These are phyloP conservation scores for Stegastes partitus DNA, from an alignment of 2,113 vertebrate genomes.

Conservation along the genomic window DNA sequence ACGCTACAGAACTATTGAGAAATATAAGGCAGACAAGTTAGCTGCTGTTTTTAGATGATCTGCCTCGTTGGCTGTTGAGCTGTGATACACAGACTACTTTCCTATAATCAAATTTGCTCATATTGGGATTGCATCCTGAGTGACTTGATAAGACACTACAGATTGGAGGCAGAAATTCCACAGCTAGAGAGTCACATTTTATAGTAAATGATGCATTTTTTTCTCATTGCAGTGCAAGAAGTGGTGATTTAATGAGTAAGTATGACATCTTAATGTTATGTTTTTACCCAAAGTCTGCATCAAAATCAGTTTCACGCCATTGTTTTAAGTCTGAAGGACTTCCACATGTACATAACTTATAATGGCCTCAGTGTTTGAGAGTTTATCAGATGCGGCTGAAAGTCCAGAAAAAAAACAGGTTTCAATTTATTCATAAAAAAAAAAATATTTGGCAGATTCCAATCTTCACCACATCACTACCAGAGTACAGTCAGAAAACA, in stretches of 20 bases:
- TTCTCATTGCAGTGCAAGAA: no score
- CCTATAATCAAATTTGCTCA: no score
- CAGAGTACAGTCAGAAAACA: neutral
- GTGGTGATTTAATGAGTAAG: neutral
- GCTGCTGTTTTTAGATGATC: no score
- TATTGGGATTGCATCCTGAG: no score
- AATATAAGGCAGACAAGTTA: no score
- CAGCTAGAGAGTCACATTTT: neutral
- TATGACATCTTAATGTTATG: neutral
- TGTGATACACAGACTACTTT: neutral
- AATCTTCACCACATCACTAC: no score
- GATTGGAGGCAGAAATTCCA: neutral
- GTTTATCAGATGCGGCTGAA: neutral
- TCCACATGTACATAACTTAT: neutral
- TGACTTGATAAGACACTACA: no score
- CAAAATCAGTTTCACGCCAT: neutral
- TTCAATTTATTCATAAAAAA: no score
- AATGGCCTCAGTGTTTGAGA: neutral
- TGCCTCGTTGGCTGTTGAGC: no score
- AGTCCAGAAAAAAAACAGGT: neutral
- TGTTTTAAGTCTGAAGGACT: neutral
- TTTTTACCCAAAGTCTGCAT: neutral
- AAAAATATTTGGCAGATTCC: no score
- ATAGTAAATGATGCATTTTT: neutral
- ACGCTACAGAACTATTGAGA: no score